Evolutionary conservation across 2,888 invertebrate species (phyloP).

Genomic region (Drosophila siamana): DNA sequence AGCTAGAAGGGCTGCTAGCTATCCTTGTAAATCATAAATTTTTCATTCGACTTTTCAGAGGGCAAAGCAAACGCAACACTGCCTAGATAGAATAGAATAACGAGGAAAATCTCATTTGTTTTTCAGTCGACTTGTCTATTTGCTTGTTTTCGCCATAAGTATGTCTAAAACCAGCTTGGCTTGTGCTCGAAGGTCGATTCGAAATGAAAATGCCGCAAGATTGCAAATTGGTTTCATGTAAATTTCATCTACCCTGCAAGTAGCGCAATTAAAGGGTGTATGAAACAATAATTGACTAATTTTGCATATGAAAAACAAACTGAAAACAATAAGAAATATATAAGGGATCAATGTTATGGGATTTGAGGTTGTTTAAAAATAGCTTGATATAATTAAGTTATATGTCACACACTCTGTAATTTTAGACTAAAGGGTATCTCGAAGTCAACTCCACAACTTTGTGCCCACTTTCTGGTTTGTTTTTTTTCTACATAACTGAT

Average conservation of each 20-base stretch:
- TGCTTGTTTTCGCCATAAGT: conserved; percentile 34
- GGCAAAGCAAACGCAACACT: conserved; percentile 10
- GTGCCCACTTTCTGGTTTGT: conserved; percentile 28
- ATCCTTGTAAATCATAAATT: conserved; percentile 41
- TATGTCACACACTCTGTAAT: too few relatives aligned
- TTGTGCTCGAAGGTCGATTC: conserved; percentile 54
- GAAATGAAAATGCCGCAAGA: conserved; percentile 59
- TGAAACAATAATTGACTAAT: background rate
- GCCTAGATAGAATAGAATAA: conserved; percentile 23
- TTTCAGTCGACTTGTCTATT: conserved; percentile 33
- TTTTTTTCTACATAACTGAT: conserved; percentile 52
- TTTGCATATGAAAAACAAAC: too few relatives aligned
- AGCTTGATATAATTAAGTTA: too few relatives aligned
- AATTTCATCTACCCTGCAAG: conserved; percentile 40
- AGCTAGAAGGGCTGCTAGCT: too few relatives aligned
- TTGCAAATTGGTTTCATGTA: conserved; percentile 55
- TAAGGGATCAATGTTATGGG: too few relatives aligned
- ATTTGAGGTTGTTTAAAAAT: too few relatives aligned
- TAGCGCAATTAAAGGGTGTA: background rate
- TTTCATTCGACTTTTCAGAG: conserved; percentile 27
- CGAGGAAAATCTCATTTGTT: conserved; percentile 46
- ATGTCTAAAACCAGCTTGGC: conserved; percentile 39
- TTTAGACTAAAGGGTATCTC: conserved; percentile 12
- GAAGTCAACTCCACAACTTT: background rate
- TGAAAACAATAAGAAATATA: too few relatives aligned